These are phyloP conservation scores for Takifugu rubripes DNA, from an alignment of 2,797 vertebrate species.

Conservation along the genomic window DNA sequence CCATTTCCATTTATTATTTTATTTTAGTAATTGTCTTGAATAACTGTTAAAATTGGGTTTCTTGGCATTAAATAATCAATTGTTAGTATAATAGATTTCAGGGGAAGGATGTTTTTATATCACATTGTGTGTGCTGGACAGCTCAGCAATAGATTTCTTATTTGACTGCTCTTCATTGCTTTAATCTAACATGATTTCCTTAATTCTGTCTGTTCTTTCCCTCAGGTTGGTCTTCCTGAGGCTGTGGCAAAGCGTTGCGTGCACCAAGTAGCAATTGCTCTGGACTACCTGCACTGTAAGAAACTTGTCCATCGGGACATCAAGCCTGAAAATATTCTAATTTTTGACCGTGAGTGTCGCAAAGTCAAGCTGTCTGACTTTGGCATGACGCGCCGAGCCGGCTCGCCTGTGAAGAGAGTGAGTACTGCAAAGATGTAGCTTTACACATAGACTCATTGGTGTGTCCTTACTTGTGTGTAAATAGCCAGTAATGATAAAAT, in stretches of 20 bases:
- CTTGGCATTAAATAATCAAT: too few relatives aligned
- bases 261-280: constrained; percentile 81
- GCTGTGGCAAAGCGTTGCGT: constrained; percentile 83
- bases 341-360: constrained; percentile 83
- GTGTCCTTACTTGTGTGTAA: background rate
- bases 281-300: constrained; percentile 83
- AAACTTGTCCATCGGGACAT: constrained; percentile 85
- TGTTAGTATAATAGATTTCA: too few relatives aligned
- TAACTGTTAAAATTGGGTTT: too few relatives aligned
- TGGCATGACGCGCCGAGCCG: constrained; percentile 82
- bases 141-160: background rate
- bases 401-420: constrained; percentile 81
- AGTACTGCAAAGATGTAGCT: constrained; percentile 13
- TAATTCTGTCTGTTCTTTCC: background rate
- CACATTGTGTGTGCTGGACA: too few relatives aligned
- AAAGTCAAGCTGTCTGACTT: constrained; percentile 85
- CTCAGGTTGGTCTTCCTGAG: constrained; percentile 81
- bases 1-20: too few relatives aligned
- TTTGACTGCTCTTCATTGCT: background rate
- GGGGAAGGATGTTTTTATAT: too few relatives aligned
- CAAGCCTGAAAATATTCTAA: constrained; percentile 85
- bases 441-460: too few relatives aligned
- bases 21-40: too few relatives aligned
- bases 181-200: background rate
- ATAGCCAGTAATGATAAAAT: too few relatives aligned